Conservation (phyloP, 1,140 invertebrate genomes). For the Euura lappo region DNA sequence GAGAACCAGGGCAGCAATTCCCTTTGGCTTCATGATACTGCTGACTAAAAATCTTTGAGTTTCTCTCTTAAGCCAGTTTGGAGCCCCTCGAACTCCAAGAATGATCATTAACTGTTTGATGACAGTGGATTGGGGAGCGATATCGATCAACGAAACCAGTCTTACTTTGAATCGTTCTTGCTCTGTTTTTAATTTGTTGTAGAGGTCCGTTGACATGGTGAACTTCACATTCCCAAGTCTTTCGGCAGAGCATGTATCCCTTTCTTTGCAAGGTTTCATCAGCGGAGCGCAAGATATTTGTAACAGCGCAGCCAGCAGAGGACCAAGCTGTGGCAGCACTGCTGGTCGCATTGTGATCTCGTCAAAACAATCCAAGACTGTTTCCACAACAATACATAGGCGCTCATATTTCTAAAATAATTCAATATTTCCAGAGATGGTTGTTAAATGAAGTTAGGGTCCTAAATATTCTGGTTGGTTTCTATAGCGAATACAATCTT, state of each 20-base stretch:
- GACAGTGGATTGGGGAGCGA: constrained; percentile 65
- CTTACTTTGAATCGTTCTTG: constrained; percentile 60
- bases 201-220: constrained; percentile 55
- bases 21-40: constrained; percentile 64
- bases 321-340: constrained; percentile 52
- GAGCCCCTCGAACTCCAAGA: constrained; percentile 64
- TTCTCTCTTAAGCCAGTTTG: constrained; percentile 68
- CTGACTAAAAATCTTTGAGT: constrained; percentile 67
- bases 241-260: not conserved
- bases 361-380: constrained; percentile 51
- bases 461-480: constrained; percentile 13
- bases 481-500: not conserved
- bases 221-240: constrained; percentile 28
- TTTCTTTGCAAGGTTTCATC: constrained; percentile 59
- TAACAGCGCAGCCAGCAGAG: constrained; percentile 70
- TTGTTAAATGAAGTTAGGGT: not conserved
- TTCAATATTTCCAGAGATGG: constrained; percentile 8
- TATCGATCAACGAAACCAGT: constrained; percentile 62
- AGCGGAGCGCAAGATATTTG: constrained; percentile 73
- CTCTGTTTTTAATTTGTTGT: constrained; percentile 59
- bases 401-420: constrained; percentile 54
- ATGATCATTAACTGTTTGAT: constrained; percentile 75
- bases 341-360: constrained; percentile 49
- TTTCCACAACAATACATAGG: constrained; percentile 42
- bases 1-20: constrained; percentile 65